Conservation (phyloP, 2,888 invertebrate species). For the Euproctis similis region DNA sequence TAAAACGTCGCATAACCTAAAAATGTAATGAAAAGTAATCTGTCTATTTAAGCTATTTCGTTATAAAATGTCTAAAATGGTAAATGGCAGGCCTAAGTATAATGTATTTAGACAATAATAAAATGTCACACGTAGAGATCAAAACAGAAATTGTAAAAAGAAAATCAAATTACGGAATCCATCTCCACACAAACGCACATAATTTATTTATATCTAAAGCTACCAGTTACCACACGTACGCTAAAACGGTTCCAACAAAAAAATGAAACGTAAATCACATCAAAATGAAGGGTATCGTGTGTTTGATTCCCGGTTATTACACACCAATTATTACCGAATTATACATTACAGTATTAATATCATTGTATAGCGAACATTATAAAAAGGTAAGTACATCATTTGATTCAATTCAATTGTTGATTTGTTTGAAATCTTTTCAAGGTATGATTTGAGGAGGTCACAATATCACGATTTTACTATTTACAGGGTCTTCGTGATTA, state of each 20-base stretch:
- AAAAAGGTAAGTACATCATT: slow-evolving; percentile 4
- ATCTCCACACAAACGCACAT: slow-evolving; percentile 9
- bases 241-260: slow-evolving; percentile 48
- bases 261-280: slow-evolving; percentile 43
- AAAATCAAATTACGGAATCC: no score
- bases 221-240: slow-evolving; percentile 31
- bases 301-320: slow-evolving; percentile 41
- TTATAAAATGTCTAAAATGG: no score
- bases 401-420: slow-evolving; percentile 2
- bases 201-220: slow-evolving; percentile 14
- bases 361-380: slow-evolving; percentile 4
- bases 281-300: slow-evolving; percentile 48
- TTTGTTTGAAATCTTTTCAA: background rate
- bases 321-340: slow-evolving; percentile 24
- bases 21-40: no score
- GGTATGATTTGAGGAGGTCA: background rate
- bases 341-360: slow-evolving; percentile 8
- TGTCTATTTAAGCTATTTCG: no score
- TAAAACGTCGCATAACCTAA: no score
- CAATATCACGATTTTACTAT: slow-evolving; percentile 5
- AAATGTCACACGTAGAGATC: no score
- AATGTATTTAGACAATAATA: no score
- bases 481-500: slow-evolving; percentile 1
- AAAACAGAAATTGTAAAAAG: no score
- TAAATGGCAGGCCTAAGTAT: no score